These are phyloP conservation scores for Drosophila crucigera DNA, from an alignment of 2,888 invertebrate species.

Conservation along the genomic window DNA sequence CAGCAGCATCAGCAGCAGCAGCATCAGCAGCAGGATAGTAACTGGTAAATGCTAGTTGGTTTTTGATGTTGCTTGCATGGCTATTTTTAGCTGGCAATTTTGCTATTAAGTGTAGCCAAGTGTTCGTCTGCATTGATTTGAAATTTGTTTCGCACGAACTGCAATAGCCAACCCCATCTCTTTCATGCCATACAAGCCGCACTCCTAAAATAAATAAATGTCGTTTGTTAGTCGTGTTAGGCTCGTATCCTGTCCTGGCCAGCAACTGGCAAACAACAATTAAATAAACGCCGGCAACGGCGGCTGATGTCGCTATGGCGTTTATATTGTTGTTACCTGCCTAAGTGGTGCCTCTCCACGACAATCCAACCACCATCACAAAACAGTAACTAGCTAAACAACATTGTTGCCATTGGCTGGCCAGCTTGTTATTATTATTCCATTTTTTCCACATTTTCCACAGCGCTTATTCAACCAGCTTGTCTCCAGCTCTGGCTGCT, in stretches of 20 bases:
- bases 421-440: conserved; percentile 61
- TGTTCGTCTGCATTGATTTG: conserved; percentile 62
- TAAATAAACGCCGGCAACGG: conserved; percentile 55
- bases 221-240: conserved; percentile 59
- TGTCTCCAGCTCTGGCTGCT: conserved; percentile 25
- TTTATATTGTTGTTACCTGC: conserved; percentile 5
- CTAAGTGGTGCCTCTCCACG: conserved; percentile 14
- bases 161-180: conserved; percentile 18
- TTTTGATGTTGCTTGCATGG: conserved; percentile 19
- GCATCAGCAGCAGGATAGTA: conserved; percentile 30
- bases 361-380: conserved; percentile 8
- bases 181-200: conserved; percentile 22
- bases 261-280: conserved; percentile 48
- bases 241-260: conserved; percentile 60
- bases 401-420: conserved; percentile 52
- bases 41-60: conserved; percentile 47
- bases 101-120: conserved; percentile 31
- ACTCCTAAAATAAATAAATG: conserved; percentile 65
- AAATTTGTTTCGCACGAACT: conserved; percentile 75
- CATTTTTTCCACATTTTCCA: conserved; percentile 23
- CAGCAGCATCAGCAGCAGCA: neutral
- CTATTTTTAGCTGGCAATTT: conserved; percentile 64
- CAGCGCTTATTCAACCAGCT: conserved; percentile 46
- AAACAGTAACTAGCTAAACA: conserved; percentile 57
- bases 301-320: conserved; percentile 1